Evolutionary conservation across 1,140 invertebrate genomes (phyloP), one percentile per base, ranked within the genome.

Genomic region (Bombus vancouverensis): DNA sequence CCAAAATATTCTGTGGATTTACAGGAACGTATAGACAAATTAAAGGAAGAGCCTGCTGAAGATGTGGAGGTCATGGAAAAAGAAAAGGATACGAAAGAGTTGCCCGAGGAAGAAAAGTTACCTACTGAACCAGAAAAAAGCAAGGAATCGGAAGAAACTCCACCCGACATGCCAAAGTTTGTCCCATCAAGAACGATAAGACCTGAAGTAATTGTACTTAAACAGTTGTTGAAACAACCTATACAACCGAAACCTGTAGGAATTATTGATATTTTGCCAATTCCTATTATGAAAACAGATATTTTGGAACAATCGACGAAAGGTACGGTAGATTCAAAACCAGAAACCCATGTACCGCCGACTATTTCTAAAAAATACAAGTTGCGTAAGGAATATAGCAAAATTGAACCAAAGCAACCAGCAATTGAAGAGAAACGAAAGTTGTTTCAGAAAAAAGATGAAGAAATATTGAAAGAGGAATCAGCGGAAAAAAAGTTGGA

Each of bases 121-220:
- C 15, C 2, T 18, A 22, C 18, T 12, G 42, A 9, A 5, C 13
- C 3, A 28, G 6, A 62, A 62, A 4, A 62, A 1, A 28, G 4
- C 28, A 1, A 62, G 2, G 0, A 62, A 28, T 28, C 0, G 3
- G 4, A 0, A n/a, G 12, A 25, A 5, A 32, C 0, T 18, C 15
- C 0, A 18, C 8, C 1, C 1, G 18, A 2, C 5, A 28, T 3
- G 28, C 32, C 39, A 9, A 37, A 22, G 32, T 4, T 34, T 8
- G 5, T 68, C 22, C 12, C 4, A 3, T 34, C 22, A 10, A 84
- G 13, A 37, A 9, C 62, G 1, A 2, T 71, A 4, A 84, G 75
- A 32, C 75, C 83, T 0, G 83, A 84, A n/a, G 3, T 8, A 25
- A 28, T 57, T 22, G 1, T 34, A 3, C 76, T 84, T 22, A 44